Evolutionary conservation across 2,113 vertebrate genomes (phyloP), one percentile per base, ranked within the genome.

Genomic region (Dipodomys spectabilis): DNA sequence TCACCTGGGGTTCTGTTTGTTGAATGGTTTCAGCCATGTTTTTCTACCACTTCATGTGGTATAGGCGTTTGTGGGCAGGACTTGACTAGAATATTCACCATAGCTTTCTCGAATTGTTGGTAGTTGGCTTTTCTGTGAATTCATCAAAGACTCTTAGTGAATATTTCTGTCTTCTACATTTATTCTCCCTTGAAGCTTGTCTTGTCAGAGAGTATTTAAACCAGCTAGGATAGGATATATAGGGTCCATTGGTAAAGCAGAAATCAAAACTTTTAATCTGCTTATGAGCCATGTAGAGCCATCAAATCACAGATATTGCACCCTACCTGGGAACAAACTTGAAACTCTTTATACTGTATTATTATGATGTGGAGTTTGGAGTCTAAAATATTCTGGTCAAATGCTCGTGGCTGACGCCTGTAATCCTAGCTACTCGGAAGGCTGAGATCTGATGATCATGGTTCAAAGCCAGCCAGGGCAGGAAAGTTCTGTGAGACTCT

Each of bases 141-240:
- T 77, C 16, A 39, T 5, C 15, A 6, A 15, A 23, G 10, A 25
- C 3, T 22, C 7, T 68, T 60, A 35, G 60, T 12, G 1, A n/a
- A 2, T 10, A 0, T 35, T 5, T 4, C 28, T 60, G 10, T 60
- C 20, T 78, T 32, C 8, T 30, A 7, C 8, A 9, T n/a, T 6
- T 80, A 22, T 2, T 6, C 25, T 32, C 2, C 27, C 1, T 22
- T 27, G 18, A 32, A 7, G 2, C 85, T 75, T 22, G 7, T 0
- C 7, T 86, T 75, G 13, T 72, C 67, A 60, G 2, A 44, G 53
- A 35, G 7, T 13, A 6, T 30, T 11, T 23, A 11, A 4, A 23
- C 19, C n/a, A 77, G n/a, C 6, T n/a, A 1, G 12, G 23, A 67
- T 65, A 35, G 11, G 18, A 85, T 22, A 32, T 6, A 3, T 0